phyloP scores from a whole-genome alignment of 2,888 invertebrate species.

The Chrysopilus asiliformis region DNA sequence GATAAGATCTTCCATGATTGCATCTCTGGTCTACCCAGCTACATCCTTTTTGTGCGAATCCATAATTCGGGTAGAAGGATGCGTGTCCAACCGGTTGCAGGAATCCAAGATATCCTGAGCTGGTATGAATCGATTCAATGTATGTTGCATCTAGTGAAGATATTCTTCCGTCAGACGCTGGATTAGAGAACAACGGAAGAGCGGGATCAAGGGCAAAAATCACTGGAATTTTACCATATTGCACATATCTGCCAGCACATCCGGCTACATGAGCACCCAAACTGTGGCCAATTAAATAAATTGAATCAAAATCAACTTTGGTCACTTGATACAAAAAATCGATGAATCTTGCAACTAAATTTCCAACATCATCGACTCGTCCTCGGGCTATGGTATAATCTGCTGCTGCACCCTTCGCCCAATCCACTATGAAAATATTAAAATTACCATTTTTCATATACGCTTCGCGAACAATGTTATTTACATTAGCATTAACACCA shows the following conservation, averaged over 20 bases:
- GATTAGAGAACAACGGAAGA: neutral
- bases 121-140: neutral
- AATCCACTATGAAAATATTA: no score
- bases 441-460: no score
- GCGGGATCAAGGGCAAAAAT: neutral
- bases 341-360: no score
- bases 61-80: neutral
- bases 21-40: slow-evolving; percentile 30
- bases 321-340: no score
- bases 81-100: neutral
- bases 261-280: slow-evolving; percentile 2
- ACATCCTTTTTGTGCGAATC: slow-evolving; percentile 21
- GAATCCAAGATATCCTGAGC: neutral
- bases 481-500: no score
- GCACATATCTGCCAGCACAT: neutral
- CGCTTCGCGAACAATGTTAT: no score
- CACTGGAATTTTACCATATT: neutral
- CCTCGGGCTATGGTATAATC: no score
- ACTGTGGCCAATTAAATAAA: slow-evolving; percentile 1
- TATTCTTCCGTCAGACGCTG: neutral
- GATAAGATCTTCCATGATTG: slow-evolving; percentile 35
- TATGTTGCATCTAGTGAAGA: neutral
- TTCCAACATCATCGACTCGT: no score
- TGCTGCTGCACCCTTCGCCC: no score
- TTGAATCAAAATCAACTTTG: no score